These are phyloP conservation scores for Drosophila macrospina DNA, from an alignment of 2,888 invertebrate species.

Conservation along the genomic window DNA sequence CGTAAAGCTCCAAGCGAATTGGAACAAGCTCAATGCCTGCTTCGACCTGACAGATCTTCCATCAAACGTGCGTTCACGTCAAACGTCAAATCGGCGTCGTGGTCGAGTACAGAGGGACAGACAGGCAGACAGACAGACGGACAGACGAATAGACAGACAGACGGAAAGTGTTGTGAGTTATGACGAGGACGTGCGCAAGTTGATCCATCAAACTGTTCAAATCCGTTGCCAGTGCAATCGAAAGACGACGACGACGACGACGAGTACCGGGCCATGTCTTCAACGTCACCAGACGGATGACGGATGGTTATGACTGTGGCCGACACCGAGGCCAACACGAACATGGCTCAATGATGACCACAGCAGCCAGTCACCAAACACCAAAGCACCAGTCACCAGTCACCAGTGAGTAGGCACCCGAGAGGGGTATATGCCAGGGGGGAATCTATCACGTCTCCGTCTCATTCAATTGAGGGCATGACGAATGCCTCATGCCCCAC, in stretches of 20 bases:
- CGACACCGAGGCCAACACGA: conserved; percentile 62
- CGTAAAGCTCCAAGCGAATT: conserved; percentile 70
- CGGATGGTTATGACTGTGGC: conserved; percentile 77
- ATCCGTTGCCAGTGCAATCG: conserved; percentile 71
- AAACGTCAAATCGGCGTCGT: conserved; percentile 72
- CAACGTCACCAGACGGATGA: conserved; percentile 71
- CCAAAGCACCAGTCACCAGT: not conserved
- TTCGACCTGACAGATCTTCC: conserved; percentile 73
- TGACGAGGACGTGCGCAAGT: conserved; percentile 79
- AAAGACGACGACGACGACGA: conserved; percentile 37
- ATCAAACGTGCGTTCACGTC: conserved; percentile 78
- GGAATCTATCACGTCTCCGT: conserved; percentile 33
- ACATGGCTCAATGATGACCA: conserved; percentile 48
- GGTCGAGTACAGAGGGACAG: conserved; percentile 45
- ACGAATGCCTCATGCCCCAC: conserved; percentile 69
- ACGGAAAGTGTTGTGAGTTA: conserved; percentile 76
- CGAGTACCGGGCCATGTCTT: conserved; percentile 45
- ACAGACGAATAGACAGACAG: conserved; percentile 23
- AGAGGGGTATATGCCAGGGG: not conserved
- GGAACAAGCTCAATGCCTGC: conserved; percentile 75
- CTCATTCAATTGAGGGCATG: conserved; percentile 39
- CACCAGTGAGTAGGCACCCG: not conserved
- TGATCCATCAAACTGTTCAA: conserved; percentile 80
- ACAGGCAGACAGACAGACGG: not conserved
- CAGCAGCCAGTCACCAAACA: conserved; percentile 12